phyloP scores from a whole-genome alignment of 2,113 vertebrate species.

The Mesembrinibis cayennensis region DNA sequence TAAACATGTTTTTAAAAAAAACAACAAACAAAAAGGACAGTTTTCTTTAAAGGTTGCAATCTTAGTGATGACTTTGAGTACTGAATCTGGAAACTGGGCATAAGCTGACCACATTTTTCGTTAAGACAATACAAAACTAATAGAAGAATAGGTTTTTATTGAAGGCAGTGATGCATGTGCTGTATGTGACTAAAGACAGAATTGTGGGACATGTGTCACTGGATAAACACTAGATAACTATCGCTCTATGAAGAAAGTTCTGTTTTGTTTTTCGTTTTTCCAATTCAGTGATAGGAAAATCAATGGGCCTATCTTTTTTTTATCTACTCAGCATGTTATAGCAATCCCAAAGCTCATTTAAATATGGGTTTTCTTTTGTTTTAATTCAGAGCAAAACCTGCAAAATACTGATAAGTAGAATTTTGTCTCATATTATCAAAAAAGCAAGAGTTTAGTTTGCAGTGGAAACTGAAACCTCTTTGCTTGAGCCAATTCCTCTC shows the following conservation, averaged over 20 bases:
- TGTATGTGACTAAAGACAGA: not conserved
- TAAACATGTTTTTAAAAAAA: not conserved
- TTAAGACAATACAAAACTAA: not conserved
- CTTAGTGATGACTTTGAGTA: not conserved
- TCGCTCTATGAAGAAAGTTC: accelerated
- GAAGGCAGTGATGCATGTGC: not conserved
- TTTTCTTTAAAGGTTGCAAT: not conserved
- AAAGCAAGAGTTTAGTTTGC: not conserved
- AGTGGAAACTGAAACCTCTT: not conserved
- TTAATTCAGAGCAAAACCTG: not conserved
- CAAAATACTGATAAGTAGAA: not conserved
- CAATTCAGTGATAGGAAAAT: not conserved
- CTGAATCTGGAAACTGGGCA: not conserved
- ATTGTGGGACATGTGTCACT: not conserved
- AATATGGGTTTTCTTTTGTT: not conserved
- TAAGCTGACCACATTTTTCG: not conserved
- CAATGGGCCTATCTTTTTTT: not conserved
- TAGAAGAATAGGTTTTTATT: not conserved
- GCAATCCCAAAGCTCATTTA: not conserved
- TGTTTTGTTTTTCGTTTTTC: not conserved
- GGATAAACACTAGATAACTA: not conserved
- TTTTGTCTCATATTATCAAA: not conserved
- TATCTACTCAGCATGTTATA: not conserved
- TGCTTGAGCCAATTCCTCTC: not conserved
- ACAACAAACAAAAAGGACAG: not conserved